Base-by-base conservation (phyloP, 2,888 invertebrate genomes). In the Sminthurides aquaticus region DNA sequence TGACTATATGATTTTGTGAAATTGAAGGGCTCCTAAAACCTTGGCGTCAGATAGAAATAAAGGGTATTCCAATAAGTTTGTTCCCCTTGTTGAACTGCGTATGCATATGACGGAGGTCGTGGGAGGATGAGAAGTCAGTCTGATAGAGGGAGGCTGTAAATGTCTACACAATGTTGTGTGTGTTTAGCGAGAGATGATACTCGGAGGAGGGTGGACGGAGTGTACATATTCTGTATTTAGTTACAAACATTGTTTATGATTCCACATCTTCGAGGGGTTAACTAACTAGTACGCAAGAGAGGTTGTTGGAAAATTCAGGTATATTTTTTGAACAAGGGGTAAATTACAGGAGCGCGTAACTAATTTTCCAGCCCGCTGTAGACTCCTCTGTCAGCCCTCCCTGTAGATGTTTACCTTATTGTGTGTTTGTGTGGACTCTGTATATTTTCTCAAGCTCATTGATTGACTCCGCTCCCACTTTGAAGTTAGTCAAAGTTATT, bases 401-500 rank as follows among this genome's bases (percentile, higher is more conserved):
- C 52, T 8, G 52, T 20, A 52, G 52, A 52, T 52, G 52, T 52
- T 52, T 52, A 20, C 52, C 22, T 8, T 52, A 8, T 8, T 5
- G 15, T 52, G 20, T 15, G 52, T 52, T 20, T 15, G 5, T 15
- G 8, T 34, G 8, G 43, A 34, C 8, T 34, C 43, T 5, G 20
- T 52, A n/a, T n/a, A n/a, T n/a, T n/a, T n/a, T n/a, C n/a, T n/a
- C n/a, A n/a, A n/a, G n/a, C n/a, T 52, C 52, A 52, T 52, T 52
- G 52, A 52, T 52, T 52, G 52, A 52, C 52, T 52, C 20, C 5
- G 20, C 20, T 5, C 20, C 20, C 3, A 15, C 5, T 8, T 52
- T 52, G 5, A 52, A 20, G 52, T 52, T 22, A 52, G 5, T 52
- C 15, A 52, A 20, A 52, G 52, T 52, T 52, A 52, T 52, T 52